phyloP scores from a whole-genome alignment of 2,888 invertebrate species.

The Cheilosia vulpina region DNA sequence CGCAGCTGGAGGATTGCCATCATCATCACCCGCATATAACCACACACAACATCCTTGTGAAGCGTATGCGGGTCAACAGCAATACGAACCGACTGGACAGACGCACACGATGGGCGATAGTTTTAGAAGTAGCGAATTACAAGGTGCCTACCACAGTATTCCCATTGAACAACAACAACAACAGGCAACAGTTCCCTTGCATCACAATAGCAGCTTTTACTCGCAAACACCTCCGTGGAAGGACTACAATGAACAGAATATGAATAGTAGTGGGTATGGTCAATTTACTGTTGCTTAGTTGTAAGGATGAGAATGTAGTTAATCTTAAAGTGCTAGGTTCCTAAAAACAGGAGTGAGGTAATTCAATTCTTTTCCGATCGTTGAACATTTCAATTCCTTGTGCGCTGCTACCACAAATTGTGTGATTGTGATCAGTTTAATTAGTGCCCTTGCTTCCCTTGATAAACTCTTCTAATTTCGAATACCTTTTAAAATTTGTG shows the following conservation, averaged over 20 bases:
- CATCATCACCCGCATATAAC: conserved; percentile 50
- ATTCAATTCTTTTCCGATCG: conserved; percentile 43
- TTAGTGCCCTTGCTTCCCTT: neutral
- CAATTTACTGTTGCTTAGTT: conserved; percentile 73
- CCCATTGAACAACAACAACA: conserved; percentile 55
- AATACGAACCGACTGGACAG: conserved; percentile 65
- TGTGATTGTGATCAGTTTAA: neutral
- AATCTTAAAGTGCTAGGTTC: conserved; percentile 36
- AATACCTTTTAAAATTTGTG: neutral
- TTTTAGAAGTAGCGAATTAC: conserved; percentile 32
- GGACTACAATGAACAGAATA: conserved; percentile 82
- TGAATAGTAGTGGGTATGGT: conserved; percentile 76
- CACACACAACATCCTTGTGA: conserved; percentile 39
- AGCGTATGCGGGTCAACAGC: conserved; percentile 44
- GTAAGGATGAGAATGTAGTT: conserved; percentile 14
- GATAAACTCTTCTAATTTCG: neutral
- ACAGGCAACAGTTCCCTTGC: conserved; percentile 73
- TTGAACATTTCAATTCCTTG: neutral
- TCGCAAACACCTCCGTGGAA: conserved; percentile 83
- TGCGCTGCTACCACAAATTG: neutral
- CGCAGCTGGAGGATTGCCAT: conserved; percentile 77
- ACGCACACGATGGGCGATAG: conserved; percentile 39
- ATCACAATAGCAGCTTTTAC: conserved; percentile 83
- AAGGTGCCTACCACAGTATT: conserved; percentile 59
- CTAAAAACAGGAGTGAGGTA: conserved; percentile 34